Evolutionary conservation across 2,888 invertebrate genomes (phyloP), one percentile per base, ranked within the genome.

Genomic region (Conus canariensis): DNA sequence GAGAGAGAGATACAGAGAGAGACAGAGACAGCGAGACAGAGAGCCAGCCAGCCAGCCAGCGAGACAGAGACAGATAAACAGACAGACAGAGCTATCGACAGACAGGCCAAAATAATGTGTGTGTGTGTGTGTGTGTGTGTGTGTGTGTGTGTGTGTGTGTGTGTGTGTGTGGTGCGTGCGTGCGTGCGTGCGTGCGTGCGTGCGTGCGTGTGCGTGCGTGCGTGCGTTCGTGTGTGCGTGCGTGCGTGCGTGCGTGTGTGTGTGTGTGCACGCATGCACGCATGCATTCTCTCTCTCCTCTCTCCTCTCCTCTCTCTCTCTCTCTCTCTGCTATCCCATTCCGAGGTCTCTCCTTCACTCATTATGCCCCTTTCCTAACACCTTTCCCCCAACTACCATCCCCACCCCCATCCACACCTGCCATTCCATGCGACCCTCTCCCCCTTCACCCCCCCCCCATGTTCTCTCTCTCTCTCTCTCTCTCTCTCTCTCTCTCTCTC

Each of bases 401-500:
- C 45, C 45, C 45, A 45, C 45, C 45, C 45, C 45, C 4, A 45
- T 45, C 45, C 45, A 45, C 45, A 4, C 45, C 45, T 45, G 45
- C 45, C 45, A 45, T 45, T 30, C 30, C 30, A 30, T 30, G 30
- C 30, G 30, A 30, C 2, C 30, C 30, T 30, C 30, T 30, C 30
- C 30, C 30, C 0, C 30, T 30, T 2, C 30, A 0, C 30, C 30
- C 30, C 30, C 30, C 30, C 30, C 30, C 45, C 58, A 58, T 30
- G 45, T 59, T 25, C 77, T 58, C 59, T 58, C 56, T 80, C 59
- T 77, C 58, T 25, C 80, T 56, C 30, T 77, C 59, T 58, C 77
- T 77, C 59, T 56, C 58, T 80, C 88, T 77, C 67, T 74, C 60
- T 58, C 60, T 83, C 10, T 83, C 83, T 83, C 83, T 60, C 83